These are phyloP conservation scores for Pelodiscus sinensis DNA, from an alignment of 2,113 vertebrate genomes.

Conservation along the genomic window DNA sequence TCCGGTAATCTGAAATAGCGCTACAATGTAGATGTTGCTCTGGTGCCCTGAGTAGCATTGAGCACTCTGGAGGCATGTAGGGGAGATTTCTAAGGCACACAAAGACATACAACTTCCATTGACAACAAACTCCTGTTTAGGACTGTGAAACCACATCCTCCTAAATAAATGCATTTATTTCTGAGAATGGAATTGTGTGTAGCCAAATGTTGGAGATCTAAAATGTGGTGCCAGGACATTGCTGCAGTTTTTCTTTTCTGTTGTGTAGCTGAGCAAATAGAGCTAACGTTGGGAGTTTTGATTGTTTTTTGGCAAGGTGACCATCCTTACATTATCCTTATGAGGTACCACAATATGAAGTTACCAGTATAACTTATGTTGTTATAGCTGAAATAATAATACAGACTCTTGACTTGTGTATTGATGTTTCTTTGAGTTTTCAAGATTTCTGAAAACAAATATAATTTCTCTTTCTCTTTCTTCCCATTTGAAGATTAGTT, in stretches of 20 bases:
- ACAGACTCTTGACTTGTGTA: conserved; percentile 4
- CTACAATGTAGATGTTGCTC: not conserved
- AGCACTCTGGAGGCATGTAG: not conserved
- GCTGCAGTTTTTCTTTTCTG: not conserved
- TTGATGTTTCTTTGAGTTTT: conserved; percentile 46
- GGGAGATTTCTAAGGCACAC: not conserved
- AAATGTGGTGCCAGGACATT: not conserved
- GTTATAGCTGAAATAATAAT: not conserved
- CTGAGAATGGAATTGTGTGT: not conserved
- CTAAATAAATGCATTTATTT: not conserved
- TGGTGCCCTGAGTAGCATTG: not conserved
- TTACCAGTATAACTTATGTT: conserved; percentile 8
- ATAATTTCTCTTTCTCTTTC: not conserved
- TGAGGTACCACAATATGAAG: not conserved
- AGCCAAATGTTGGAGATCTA: not conserved
- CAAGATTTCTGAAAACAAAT: conserved; percentile 53
- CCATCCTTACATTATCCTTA: not conserved
- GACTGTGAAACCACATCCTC: conserved; percentile 11
- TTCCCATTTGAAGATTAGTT: conserved; percentile 61
- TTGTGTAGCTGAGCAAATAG: not conserved
- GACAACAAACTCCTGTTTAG: not conserved
- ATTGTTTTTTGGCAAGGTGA: not conserved
- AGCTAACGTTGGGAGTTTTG: not conserved
- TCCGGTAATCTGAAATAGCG: too few species aligned
- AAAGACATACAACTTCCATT: not conserved